Conservation (phyloP, 2,797 vertebrate genomes). For the Xiphorhynchus erythropygius region DNA sequence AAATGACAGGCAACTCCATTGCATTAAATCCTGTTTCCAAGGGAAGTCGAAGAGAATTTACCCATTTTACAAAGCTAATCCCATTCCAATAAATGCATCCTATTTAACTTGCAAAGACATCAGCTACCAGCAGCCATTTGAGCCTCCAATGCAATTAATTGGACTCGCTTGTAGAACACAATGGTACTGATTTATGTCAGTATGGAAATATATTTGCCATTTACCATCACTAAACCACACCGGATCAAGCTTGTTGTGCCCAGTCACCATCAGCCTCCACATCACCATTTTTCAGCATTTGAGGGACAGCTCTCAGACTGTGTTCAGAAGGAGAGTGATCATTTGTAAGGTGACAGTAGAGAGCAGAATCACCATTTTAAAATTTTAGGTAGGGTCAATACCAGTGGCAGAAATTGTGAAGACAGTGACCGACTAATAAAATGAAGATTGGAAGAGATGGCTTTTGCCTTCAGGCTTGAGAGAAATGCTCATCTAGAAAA, state of each 20-base stretch:
- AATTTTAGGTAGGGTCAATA: not conserved
- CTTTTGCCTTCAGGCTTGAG: not conserved
- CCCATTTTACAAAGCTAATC: not conserved
- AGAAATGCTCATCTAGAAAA: not conserved
- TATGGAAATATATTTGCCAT: not conserved
- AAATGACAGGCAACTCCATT: not conserved
- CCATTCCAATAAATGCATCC: not conserved
- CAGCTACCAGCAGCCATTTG: not conserved
- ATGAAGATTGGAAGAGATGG: not conserved
- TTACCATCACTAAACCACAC: not conserved
- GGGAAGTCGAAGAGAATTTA: not conserved
- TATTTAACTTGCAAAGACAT: not conserved
- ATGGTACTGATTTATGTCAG: not conserved
- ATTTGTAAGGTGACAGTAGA: not conserved
- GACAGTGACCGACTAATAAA: not conserved
- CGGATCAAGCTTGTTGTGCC: not conserved
- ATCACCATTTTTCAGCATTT: not conserved
- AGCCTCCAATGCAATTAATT: not conserved
- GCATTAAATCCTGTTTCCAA: not conserved
- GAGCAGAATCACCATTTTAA: not conserved
- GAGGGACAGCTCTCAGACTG: not conserved
- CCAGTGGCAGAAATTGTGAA: not conserved
- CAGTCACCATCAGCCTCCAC: not conserved
- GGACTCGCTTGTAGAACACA: not conserved
- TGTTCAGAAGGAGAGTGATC: not conserved